Base-by-base conservation (phyloP, 1,140 invertebrate species). In the Platyscapa corneri region DNA sequence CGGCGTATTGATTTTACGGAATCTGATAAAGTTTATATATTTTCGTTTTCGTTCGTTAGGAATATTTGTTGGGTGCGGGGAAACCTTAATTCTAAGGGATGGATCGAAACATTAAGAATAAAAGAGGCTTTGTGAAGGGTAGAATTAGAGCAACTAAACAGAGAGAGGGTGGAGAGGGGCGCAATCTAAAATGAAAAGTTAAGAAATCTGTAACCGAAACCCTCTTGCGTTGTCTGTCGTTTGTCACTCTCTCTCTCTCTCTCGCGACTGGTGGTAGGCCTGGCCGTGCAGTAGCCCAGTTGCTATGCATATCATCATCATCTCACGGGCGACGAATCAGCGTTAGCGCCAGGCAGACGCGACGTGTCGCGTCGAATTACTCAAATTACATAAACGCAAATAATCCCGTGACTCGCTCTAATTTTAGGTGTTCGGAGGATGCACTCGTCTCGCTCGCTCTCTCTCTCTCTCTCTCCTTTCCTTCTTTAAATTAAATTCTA, bases 301-400 rank as follows among this genome's bases (percentile, higher is more conserved):
- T 30, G 72, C 72, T 32, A 75, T 75, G 72, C 72, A 42, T 75
- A 75, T 75, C 74, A n/a, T n/a, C n/a, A 49, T 76, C 74, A 49
- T 46, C 20, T 8, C 5, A 14, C 7, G 27, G 20, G 16, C 60
- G 20, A 37, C 67, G 37, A 72, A 74, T 18, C 23, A 37, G 10
- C 56, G 34, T 76, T 76, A 83, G 34, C 72, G 30, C 56, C 32
- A 46, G 32, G 32, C 20, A 72, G 42, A 30, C 64, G 39, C 16
- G 30, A 30, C 70, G 81, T 49, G 81, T 56, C 53, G 72, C 70
- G 12, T 83, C 64, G 34, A 83, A 83, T 83, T 83, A 75, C n/a
- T n/a, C n/a, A n/a, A n/a, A n/a, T n/a, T n/a, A n/a, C 65, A 72
- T 75, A n/a, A 74, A 75, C 81, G 64, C 76, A 60, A 78, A 78